These are phyloP conservation scores for Bufo bufo DNA, from an alignment of 2,113 vertebrate species.

Conservation along the genomic window DNA sequence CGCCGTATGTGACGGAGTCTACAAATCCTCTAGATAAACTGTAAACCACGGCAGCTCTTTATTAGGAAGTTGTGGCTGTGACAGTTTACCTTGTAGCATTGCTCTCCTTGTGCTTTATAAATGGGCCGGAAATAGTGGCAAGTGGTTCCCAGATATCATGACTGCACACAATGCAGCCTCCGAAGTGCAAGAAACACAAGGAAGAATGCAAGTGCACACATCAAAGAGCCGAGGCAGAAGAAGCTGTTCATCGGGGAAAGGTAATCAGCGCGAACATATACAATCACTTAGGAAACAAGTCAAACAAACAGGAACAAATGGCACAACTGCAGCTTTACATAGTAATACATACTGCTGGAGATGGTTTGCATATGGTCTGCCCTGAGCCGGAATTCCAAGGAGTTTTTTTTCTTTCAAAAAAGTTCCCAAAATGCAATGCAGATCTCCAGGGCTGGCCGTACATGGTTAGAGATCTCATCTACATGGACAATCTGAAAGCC, in stretches of 20 bases:
- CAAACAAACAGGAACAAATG: conserved; percentile 6
- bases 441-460: neutral
- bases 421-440: no score
- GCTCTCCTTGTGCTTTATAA: conserved; percentile 14
- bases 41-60: neutral
- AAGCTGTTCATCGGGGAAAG: conserved; percentile 3
- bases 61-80: neutral
- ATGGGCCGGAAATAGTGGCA: conserved; percentile 28
- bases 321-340: neutral
- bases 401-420: neutral
- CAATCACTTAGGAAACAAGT: neutral
- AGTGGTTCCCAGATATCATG: conserved; percentile 32
- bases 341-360: neutral
- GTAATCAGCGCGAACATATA: neutral
- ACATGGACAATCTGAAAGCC: neutral
- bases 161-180: conserved; percentile 2
- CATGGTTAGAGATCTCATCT: neutral
- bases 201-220: neutral
- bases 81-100: conserved; percentile 13
- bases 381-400: neutral
- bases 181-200: neutral
- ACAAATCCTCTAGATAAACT: no score
- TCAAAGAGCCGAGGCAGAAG: conserved; percentile 4
- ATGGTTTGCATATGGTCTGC: neutral
- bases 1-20: no score